Evolutionary conservation across 2,797 vertebrate species (phyloP).

Genomic region (Gadopsis bispinosus): DNA sequence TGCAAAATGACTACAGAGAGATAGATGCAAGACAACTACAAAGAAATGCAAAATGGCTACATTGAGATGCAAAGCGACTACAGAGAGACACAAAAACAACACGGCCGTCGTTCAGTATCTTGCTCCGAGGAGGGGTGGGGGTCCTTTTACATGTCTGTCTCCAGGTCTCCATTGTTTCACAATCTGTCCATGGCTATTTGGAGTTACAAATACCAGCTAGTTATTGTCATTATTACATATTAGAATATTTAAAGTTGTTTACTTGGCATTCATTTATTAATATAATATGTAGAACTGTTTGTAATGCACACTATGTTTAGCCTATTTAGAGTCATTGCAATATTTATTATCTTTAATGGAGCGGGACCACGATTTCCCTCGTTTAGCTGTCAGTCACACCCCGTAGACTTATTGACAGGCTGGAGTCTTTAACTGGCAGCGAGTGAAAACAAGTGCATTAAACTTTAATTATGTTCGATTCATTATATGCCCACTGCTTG

Average conservation of each 20-base stretch:
- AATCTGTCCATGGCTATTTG: not conserved
- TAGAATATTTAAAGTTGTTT: too few species aligned
- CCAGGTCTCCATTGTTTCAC: not conserved
- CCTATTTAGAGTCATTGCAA: not conserved
- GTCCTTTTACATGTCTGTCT: not conserved
- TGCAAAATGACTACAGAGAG: not conserved
- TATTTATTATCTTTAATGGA: conserved; percentile 38
- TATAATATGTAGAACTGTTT: not conserved
- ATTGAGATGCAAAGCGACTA: not conserved
- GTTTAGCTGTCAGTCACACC: conserved; percentile 29
- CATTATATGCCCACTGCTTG: not conserved
- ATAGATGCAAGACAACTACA: not conserved
- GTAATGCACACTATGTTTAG: not conserved
- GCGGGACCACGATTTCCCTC: not conserved
- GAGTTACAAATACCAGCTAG: not conserved
- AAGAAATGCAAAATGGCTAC: not conserved
- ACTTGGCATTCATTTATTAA: too few species aligned
- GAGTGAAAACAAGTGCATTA: conserved; percentile 37
- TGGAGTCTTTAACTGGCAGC: not conserved
- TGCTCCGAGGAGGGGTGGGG: too few species aligned
- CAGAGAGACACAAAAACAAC: not conserved
- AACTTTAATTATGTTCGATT: conserved; percentile 34
- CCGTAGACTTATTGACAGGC: conserved; percentile 7
- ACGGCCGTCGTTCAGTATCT: too few species aligned
- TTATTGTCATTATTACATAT: not conserved